Base-by-base conservation (phyloP, 2,888 invertebrate genomes). In the Troglohyphantes excavatus region DNA sequence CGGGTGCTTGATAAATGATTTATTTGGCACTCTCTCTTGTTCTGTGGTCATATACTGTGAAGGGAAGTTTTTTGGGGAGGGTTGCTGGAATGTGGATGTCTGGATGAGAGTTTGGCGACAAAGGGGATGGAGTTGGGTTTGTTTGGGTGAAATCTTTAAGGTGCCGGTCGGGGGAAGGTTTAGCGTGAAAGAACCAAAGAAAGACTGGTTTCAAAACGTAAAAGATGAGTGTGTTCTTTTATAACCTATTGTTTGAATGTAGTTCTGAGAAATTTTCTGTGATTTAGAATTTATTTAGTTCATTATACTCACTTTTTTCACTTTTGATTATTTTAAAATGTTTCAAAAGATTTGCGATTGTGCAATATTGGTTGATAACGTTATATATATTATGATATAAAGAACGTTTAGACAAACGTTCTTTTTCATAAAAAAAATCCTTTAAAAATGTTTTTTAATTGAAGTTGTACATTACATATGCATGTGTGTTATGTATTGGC, bases 1-100 rank as follows among this genome's bases (percentile, higher is more conserved):
- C 43, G 82, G 78, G 82, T 70, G 87, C 88, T 76, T 82, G 88
- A 89, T 89, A 89, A 53, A 89, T 89, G 88, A 89, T 89, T 89
- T 89, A 89, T 89, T 76, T 89, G 82, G 76, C 88, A 89, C 82
- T 76, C 82, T 76, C 82, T 76, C 76, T 89, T 89, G 88, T 83
- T 76, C 76, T 89, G 82, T 82, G 88, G 76, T 76, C 88, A 89
- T 43, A 76, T 68, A 89, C 82, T 89, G 88, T 89, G 88, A 89
- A 89, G 73, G 65, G 72, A 59, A 73, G 46, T 63, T 73, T 79
- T 88, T 65, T 73, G 43, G 5, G 61, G 46, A 89, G 67, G 88
- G 88, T 89, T 89, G 63, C 88, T 63, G 43, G 82, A 82, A 76
- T 39, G 23, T 53, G 63, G 79, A n/a, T 13, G 61, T 59, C 43